phyloP scores from a whole-genome alignment of 2,797 vertebrate genomes.

The Pteronotus mesoamericanus region DNA sequence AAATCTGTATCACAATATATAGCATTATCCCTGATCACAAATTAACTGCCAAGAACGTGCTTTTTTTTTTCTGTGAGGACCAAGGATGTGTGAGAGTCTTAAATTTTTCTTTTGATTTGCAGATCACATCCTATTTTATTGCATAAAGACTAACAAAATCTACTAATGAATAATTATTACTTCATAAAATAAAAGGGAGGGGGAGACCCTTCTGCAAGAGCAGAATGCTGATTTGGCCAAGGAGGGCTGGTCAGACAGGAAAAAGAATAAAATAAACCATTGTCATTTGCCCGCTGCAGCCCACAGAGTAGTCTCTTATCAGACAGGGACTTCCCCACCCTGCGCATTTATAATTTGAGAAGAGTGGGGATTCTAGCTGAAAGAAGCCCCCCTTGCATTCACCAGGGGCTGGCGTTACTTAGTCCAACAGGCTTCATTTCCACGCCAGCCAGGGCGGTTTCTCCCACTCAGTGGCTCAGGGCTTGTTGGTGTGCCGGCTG shows the following conservation, averaged over 20 bases:
- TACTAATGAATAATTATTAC: conserved; percentile 87
- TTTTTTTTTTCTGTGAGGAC: conserved; percentile 46
- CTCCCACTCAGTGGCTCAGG: background rate
- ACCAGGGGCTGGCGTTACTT: background rate
- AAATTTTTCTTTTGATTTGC: conserved; percentile 84
- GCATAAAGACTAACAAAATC: conserved; percentile 82
- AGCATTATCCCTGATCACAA: conserved; percentile 59
- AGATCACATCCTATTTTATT: conserved; percentile 85
- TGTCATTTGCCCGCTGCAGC: conserved; percentile 75
- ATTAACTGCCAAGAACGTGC: conserved; percentile 31
- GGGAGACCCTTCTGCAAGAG: conserved; percentile 50
- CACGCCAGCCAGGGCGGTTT: conserved; percentile 65
- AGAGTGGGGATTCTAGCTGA: conserved; percentile 59
- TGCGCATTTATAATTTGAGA: conserved; percentile 74
- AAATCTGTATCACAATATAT: conserved; percentile 77
- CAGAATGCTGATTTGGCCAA: conserved; percentile 79
- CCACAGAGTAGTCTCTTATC: conserved; percentile 65
- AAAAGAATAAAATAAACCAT: conserved; percentile 74
- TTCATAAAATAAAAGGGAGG: conserved; percentile 81
- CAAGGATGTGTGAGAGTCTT: conserved; percentile 79
- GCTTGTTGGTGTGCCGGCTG: conserved; percentile 37
- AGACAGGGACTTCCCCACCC: conserved; percentile 68
- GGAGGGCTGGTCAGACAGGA: conserved; percentile 67
- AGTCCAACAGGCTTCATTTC: conserved; percentile 57
- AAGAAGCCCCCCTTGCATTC: conserved; percentile 53